These are phyloP conservation scores for Platycercus adscitus DNA, from an alignment of 2,113 vertebrate genomes.

Conservation along the genomic window DNA sequence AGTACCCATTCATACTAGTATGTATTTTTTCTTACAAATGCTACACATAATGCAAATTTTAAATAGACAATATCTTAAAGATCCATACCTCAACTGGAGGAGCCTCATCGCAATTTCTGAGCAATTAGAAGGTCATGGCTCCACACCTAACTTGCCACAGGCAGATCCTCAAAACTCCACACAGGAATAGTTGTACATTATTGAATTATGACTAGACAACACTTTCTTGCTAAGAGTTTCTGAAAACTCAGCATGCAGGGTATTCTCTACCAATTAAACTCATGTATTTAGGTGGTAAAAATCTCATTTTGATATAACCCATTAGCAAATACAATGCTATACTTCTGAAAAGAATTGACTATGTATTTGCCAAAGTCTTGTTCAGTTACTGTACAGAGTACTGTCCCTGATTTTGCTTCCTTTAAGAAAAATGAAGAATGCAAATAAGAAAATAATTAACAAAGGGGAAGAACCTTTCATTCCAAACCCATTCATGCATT, in stretches of 20 bases:
- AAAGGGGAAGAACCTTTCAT: neutral
- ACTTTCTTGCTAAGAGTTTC: neutral
- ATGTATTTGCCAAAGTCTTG: neutral
- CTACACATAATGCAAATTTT: neutral
- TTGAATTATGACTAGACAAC: neutral
- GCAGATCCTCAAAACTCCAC: neutral
- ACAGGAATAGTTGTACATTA: accelerated
- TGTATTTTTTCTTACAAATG: neutral
- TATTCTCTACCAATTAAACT: neutral
- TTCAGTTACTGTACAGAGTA: neutral
- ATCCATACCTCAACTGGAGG: neutral
- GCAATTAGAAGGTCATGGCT: neutral
- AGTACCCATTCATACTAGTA: too few relatives aligned
- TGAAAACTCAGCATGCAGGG: neutral
- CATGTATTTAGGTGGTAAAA: neutral
- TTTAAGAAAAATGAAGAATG: constrained; percentile 4
- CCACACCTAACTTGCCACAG: neutral
- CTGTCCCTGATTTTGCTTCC: neutral
- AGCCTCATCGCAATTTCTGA: neutral
- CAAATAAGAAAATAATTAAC: constrained; percentile 46
- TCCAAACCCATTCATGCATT: constrained; percentile 13
- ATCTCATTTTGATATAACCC: neutral
- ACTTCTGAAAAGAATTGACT: neutral
- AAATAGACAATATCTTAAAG: neutral
- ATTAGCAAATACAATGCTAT: neutral